phyloP scores from a whole-genome alignment of 2,888 invertebrate genomes.

The Balanococcus diminutus region DNA sequence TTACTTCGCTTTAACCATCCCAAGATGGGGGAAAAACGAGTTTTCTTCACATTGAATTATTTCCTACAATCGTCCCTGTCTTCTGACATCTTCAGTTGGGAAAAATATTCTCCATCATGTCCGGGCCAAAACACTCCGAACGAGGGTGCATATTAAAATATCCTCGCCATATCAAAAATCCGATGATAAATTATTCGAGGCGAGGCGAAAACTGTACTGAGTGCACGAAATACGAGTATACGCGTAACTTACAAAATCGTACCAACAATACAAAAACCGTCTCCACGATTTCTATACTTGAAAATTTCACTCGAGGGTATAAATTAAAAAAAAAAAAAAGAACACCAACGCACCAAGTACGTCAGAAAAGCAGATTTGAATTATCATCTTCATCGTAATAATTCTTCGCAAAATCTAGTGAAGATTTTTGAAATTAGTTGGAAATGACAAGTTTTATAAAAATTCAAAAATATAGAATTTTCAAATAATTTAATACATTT shows the following conservation, averaged over 20 bases:
- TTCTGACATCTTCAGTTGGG: background rate
- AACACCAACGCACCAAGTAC: too few species aligned
- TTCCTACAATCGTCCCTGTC: background rate
- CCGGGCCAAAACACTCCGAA: background rate
- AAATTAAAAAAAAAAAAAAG: background rate
- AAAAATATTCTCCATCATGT: background rate
- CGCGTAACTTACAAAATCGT: too few species aligned
- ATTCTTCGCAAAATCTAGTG: too few species aligned
- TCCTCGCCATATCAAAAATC: background rate
- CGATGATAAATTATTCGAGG: background rate
- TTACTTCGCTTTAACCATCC: background rate
- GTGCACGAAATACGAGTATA: background rate
- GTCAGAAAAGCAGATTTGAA: too few species aligned
- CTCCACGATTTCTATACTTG: background rate
- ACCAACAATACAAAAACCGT: background rate
- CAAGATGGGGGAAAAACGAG: background rate
- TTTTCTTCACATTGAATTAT: background rate
- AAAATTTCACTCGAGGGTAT: background rate
- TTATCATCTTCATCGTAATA: too few species aligned
- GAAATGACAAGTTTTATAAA: too few species aligned
- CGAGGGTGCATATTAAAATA: conserved; percentile 22
- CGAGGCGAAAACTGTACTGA: background rate
- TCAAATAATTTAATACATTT: too few species aligned
- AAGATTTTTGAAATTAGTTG: too few species aligned
- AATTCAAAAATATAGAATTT: too few species aligned